phyloP scores from a whole-genome alignment of 2,888 invertebrate species.

The Eugnorisma glareosa region DNA sequence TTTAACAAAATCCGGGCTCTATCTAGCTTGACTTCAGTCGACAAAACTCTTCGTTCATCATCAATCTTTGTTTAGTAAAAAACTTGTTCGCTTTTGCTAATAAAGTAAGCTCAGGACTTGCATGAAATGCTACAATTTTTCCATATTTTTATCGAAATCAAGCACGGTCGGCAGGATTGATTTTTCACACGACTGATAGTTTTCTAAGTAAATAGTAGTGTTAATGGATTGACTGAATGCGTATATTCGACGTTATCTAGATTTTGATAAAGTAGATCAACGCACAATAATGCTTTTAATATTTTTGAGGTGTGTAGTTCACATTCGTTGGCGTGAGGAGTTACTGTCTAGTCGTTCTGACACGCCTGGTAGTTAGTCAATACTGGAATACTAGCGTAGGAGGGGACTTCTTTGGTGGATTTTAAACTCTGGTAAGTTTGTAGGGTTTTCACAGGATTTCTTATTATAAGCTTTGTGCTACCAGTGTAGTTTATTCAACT shows the following conservation, averaged over 20 bases:
- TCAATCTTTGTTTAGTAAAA: neutral
- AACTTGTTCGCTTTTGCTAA: neutral
- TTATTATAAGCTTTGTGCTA: neutral
- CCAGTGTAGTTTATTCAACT: no score
- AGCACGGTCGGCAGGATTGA: neutral
- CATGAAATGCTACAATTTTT: neutral
- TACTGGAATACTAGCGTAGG: neutral
- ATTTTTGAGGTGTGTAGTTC: conserved; percentile 23
- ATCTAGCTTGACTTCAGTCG: neutral
- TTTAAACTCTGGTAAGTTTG: neutral
- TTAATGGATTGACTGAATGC: conserved; percentile 41
- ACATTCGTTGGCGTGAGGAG: conserved; percentile 14
- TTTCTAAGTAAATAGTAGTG: conserved; percentile 32
- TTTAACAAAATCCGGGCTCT: neutral
- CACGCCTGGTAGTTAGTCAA: neutral
- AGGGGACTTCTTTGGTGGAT: neutral
- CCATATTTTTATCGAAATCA: neutral
- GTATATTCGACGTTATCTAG: conserved; percentile 26
- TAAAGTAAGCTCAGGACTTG: no score
- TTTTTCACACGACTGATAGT: conserved; percentile 22
- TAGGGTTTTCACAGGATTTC: neutral
- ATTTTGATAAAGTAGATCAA: conserved; percentile 42
- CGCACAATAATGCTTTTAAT: conserved; percentile 28
- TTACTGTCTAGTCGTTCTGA: conserved; percentile 5
- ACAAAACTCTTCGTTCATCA: neutral